Conservation (phyloP, 35 echinoderm and acorn worm genomes). For the Ptychodera flava region DNA sequence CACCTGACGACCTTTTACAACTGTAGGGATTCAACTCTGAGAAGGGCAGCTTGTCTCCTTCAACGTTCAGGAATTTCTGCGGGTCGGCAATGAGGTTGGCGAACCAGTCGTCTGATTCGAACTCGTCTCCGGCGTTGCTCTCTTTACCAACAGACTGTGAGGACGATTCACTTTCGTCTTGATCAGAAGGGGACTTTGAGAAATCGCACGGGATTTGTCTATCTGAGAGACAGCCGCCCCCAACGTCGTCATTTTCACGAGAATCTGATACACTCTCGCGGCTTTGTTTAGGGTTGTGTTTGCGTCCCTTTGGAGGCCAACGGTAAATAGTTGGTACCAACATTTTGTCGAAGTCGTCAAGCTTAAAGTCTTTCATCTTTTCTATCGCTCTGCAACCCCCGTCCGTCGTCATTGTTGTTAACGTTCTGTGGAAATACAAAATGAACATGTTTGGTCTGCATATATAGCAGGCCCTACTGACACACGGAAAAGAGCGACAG, state of each 20-base stretch:
- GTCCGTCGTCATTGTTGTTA: no score
- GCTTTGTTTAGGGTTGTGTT: not conserved
- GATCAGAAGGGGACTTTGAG: not conserved
- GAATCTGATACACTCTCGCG: no score
- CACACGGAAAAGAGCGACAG: no score
- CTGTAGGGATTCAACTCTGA: not conserved
- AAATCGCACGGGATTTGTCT: not conserved
- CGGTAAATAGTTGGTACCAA: not conserved
- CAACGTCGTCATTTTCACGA: no score
- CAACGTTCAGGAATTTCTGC: not conserved
- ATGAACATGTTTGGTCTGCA: no score
- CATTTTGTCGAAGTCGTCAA: not conserved
- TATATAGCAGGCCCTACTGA: no score
- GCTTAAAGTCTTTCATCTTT: no score
- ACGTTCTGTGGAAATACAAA: no score
- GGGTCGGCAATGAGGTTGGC: not conserved
- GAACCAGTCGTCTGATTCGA: not conserved
- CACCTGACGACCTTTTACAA: not conserved
- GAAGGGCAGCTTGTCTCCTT: not conserved
- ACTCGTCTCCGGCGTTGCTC: not conserved
- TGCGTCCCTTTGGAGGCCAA: not conserved
- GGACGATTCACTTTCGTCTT: not conserved
- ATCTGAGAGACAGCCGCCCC: not conserved
- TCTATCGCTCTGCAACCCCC: no score
- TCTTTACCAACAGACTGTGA: not conserved